A percentile compares a stretch with the other conserved stretches of the same genome.
These are phyloP conservation scores for Lochmaea crataegi DNA, from an alignment of 2,888 invertebrate genomes.

Conservation along the genomic window DNA sequence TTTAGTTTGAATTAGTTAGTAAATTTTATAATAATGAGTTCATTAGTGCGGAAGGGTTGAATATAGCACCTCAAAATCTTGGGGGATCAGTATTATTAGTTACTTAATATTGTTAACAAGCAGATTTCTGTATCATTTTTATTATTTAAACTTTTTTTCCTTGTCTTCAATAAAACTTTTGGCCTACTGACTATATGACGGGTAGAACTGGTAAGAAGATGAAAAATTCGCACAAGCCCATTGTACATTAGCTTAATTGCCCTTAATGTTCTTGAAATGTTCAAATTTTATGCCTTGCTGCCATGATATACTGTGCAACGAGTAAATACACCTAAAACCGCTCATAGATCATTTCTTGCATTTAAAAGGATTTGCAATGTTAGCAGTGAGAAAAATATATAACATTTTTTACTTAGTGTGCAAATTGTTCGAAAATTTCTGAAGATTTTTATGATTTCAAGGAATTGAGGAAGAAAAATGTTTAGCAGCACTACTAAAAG, in stretches of 20 bases:
- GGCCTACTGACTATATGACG: constrained; percentile 4
- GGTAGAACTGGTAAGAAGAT: constrained; percentile 47
- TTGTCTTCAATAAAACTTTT: background rate
- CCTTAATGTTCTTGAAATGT: constrained; percentile 51
- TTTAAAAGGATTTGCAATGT: constrained; percentile 15
- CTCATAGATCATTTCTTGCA: constrained; percentile 49
- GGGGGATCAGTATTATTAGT: background rate
- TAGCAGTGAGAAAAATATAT: constrained; percentile 19
- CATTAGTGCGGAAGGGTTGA: too few relatives aligned
- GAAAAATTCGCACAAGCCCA: constrained; percentile 48
- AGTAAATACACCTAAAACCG: constrained; percentile 50
- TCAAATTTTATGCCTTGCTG: constrained; percentile 52
- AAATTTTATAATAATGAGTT: too few relatives aligned
- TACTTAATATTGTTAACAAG: too few relatives aligned
- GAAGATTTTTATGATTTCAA: too few relatives aligned
- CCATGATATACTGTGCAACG: constrained; percentile 45
- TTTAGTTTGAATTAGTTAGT: background rate
- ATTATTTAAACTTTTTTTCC: too few relatives aligned
- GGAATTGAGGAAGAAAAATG: too few relatives aligned
- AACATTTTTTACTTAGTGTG: constrained; percentile 1
- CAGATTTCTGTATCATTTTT: too few relatives aligned
- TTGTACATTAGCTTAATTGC: constrained; percentile 54
- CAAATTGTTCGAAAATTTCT: too few relatives aligned
- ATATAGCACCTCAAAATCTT: background rate
- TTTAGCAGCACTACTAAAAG: too few relatives aligned